A percentile compares a stretch with the other conserved stretches of the same genome.
These are phyloP conservation scores for Anguilla japonica DNA, from an alignment of 2,113 vertebrate species.

Conservation along the genomic window DNA sequence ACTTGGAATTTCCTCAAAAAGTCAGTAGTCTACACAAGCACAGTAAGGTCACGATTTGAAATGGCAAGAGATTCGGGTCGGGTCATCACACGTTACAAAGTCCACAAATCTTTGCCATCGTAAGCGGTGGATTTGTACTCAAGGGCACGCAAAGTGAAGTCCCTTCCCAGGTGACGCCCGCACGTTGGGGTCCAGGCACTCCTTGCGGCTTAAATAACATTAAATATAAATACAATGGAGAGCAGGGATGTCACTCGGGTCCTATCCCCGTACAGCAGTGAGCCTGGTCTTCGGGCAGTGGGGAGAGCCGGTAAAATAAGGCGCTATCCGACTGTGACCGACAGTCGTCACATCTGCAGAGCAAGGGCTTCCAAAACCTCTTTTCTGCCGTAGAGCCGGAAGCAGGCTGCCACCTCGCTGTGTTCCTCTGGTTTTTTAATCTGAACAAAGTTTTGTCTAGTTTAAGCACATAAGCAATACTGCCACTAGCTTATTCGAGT, in stretches of 20 bases:
- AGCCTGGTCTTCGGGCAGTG: neutral
- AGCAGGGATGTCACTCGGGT: neutral
- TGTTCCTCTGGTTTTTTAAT: neutral
- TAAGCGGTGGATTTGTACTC: neutral
- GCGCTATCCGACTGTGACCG: neutral
- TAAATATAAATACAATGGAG: neutral
- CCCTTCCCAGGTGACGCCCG: neutral
- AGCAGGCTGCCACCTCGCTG: neutral
- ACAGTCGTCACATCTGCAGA: neutral
- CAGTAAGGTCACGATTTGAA: neutral
- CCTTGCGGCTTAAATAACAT: constrained; percentile 9
- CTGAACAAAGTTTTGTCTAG: too few relatives aligned
- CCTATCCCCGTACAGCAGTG: neutral
- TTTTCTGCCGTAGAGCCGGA: neutral
- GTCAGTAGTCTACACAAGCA: neutral
- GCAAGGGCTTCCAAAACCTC: neutral
- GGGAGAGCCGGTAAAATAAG: neutral
- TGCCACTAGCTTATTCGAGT: neutral
- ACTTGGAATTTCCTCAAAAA: neutral
- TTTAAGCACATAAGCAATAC: neutral
- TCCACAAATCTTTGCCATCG: neutral
- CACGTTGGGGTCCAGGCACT: constrained; percentile 16
- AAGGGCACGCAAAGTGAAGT: neutral
- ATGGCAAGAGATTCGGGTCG: neutral
- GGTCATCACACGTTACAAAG: neutral